Base-by-base conservation (phyloP, 1,140 invertebrate species). In the Lysiphlebus fabarum region DNA sequence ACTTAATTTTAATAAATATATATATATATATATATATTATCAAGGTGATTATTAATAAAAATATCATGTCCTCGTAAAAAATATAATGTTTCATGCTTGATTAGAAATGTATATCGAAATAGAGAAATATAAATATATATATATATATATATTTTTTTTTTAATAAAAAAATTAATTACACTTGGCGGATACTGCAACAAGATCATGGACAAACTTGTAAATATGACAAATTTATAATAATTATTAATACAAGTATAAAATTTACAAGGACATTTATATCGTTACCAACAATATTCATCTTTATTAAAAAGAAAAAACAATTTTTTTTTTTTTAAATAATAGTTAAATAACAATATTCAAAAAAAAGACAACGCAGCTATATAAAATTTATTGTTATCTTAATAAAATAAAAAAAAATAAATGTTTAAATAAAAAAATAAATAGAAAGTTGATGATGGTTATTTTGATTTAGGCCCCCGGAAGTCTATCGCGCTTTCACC, bases 401-500 rank as follows among this genome's bases (percentile, higher is more conserved):
- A 36, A 36, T 5, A 5, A 11, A 33, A 42, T 5, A 49, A 9
- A 40, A 7, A 48, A n/a, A 37, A 36, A 14, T 4, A 53, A 33
- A n/a, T n/a, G 8, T 43, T 43, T 43, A 47, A 47, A 47, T 9
- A 26, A 57, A 57, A 49, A 41, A 60, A 48, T 34, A 60, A 53
- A 60, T 55, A 60, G 58, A 53, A 60, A 47, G 43, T 55, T n/a
- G 7, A 51, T 17, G 17, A 5, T 56, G 17, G 44, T 26, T 48
- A 17, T 37, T 55, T 60, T 60, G 45, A 53, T 60, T 49, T 55
- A 55, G 58, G 53, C 53, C 43, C 40, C 58, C 53, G 53, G 58
- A 60, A 60, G 55, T 48, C 7, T 47, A 11, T 17, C 17, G 17
- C 17, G 45, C 58, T 60, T 60, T 60, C 58, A 55, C 53, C 49